Base-by-base conservation (phyloP, 1,140 invertebrate species). In the Nixonia krombeini region DNA sequence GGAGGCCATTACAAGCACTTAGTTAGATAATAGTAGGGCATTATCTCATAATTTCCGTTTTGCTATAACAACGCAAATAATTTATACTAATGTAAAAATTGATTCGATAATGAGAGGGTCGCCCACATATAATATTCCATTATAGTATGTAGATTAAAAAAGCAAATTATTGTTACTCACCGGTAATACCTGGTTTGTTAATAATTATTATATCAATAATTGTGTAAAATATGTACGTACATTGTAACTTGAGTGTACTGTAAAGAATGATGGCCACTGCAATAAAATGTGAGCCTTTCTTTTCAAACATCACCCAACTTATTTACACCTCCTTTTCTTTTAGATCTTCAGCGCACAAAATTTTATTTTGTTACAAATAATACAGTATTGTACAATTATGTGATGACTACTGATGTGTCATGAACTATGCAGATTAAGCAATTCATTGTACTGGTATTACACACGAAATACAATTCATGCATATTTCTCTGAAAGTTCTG, bases 171-270 rank as follows among this genome's bases (percentile, higher is more conserved):
- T 81, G 81, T 83, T 83, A 83, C 69, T 75, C 64, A 59, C 76
- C 75, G 74, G 63, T 79, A 73, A 66, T 74, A 58, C 81, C 76
- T 83, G 80, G 75, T 83, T 85, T 82, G 76, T 84, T 85, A 78
- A 77, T 79, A 74, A 80, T 81, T 80, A 81, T 79, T 76, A 77
- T 57, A 76, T 79, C 63, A 76, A 74, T 72, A 73, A 83, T 83
- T 78, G 82, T 85, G 79, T 83, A 83, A 84, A 83, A 82, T 83
- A 83, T 84, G 80, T 85, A 83, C 82, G 76, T 84, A 83, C 70
- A 83, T 71, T 81, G 78, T 83, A 83, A 78, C 76, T 80, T 84
- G 75, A 79, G 59, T 85, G 80, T 84, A 80, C 80, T 78, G 70
- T 52, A 79, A 80, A 68, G 75, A 76, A 78, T 46, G 72, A 78